Base-by-base conservation (phyloP, 2,888 invertebrate species). In the Ectobius pallidus region DNA sequence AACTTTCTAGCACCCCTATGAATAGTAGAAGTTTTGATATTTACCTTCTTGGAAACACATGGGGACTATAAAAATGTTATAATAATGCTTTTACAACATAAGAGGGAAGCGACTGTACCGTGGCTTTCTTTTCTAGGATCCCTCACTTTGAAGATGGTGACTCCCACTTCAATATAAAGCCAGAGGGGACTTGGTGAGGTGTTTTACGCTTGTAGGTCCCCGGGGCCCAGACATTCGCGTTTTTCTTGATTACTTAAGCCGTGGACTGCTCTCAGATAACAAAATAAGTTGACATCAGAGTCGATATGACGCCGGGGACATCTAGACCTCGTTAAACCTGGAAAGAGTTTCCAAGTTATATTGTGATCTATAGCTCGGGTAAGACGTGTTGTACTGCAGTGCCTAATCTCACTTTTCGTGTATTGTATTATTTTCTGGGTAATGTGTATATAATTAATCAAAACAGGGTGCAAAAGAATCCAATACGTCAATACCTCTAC, bases 211-310 rank as follows among this genome's bases (percentile, higher is more conserved):
- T 52, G 52, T 58, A 25, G 58, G 58, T 58, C 69, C 30, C 32
- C n/a, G 18, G 55, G 69, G 39, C 20, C n/a, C 6, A 52, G 25
- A 27, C 68, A 18, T 20, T 27, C 49, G 11, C 27, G 34, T 55
- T 52, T 20, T 25, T 69, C 69, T 34, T 55, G 69, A 69, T 69
- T 69, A 69, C 69, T 22, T 68, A 68, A 46, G 44, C 68, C 46
- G n/a, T 32, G 20, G 34, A 69, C 7, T 11, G 6, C 34, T 34
- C 34, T 34, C 34, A 11, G 34, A 34, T 34, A 34, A 34, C 69
- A 49, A 44, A 39, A 55, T 70, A 70, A 70, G 58, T 69, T 69
- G 58, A 69, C 58, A 69, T 58, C 69, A 49, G 69, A 44, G 69
- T 58, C 70, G 70, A 70, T 70, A 70, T 70, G 58, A 42, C 61